Evolutionary conservation across 2,113 vertebrate genomes (phyloP).

Genomic region (Psammodynastes pulverulentus): DNA sequence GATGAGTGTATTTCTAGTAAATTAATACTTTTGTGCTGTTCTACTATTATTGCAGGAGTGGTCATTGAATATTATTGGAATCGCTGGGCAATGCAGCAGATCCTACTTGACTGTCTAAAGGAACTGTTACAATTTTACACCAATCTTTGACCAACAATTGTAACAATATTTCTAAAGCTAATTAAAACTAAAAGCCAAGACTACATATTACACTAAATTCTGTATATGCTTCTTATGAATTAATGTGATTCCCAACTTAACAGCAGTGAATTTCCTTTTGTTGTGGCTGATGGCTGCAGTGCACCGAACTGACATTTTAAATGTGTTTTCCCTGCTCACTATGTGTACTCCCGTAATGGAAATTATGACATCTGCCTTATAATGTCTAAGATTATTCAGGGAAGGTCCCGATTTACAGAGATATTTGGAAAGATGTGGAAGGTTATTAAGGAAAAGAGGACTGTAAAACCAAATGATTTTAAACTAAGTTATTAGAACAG

Average conservation of each 20-base stretch:
- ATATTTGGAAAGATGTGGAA: not conserved
- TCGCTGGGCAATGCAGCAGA: not conserved
- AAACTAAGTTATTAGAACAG: not conserved
- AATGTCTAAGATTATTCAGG: not conserved
- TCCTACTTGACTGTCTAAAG: not conserved
- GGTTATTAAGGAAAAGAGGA: not conserved
- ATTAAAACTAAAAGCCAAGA: not conserved
- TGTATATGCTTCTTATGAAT: not conserved
- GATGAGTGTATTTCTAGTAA: not conserved
- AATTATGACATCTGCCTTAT: not conserved
- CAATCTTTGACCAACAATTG: not conserved
- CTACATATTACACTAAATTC: not conserved
- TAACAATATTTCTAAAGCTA: not conserved
- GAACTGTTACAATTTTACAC: not conserved
- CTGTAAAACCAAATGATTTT: not conserved
- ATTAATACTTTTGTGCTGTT: not conserved
- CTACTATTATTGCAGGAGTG: not conserved
- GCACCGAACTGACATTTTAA: not conserved
- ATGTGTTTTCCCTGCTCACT: not conserved
- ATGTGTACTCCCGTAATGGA: not conserved
- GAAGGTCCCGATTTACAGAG: not conserved
- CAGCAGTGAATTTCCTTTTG: not conserved
- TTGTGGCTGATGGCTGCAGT: not conserved
- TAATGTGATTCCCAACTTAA: not conserved
- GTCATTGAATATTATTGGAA: not conserved